These are phyloP conservation scores for Eidolon helvum DNA, from an alignment of 2,113 vertebrate species.

Conservation along the genomic window DNA sequence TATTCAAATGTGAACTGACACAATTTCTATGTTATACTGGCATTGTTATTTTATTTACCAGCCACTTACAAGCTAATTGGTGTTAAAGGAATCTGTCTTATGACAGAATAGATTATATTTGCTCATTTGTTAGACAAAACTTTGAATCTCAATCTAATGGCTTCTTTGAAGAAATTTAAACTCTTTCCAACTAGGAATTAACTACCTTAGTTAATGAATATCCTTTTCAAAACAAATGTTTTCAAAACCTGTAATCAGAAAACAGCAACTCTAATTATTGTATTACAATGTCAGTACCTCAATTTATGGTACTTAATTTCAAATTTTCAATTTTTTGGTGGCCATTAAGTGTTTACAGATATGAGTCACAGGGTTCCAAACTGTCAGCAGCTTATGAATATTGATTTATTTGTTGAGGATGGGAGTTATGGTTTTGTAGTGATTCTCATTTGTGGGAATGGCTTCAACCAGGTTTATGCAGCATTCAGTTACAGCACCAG, in stretches of 20 bases:
- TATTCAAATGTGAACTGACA: neutral
- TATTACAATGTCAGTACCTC: neutral
- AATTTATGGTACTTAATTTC: neutral
- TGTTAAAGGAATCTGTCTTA: neutral
- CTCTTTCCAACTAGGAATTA: neutral
- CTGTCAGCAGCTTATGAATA: neutral
- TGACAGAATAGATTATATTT: neutral
- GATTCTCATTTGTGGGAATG: neutral
- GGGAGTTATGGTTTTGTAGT: neutral
- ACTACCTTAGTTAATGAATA: neutral
- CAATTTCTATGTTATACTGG: neutral
- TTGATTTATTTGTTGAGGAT: slow-evolving; percentile 10
- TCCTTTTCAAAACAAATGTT: slow-evolving; percentile 9
- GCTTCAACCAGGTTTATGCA: neutral
- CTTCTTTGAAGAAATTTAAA: slow-evolving; percentile 23
- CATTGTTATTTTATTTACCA: slow-evolving; percentile 17
- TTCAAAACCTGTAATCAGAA: slow-evolving; percentile 3
- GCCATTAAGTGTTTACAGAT: neutral
- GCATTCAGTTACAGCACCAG: neutral
- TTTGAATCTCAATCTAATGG: neutral
- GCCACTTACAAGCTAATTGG: neutral
- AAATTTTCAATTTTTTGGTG: neutral
- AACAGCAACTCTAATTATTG: neutral
- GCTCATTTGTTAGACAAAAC: neutral
- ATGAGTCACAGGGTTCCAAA: neutral